phyloP scores from a whole-genome alignment of 1,140 invertebrate genomes.

The Orius laevigatus region DNA sequence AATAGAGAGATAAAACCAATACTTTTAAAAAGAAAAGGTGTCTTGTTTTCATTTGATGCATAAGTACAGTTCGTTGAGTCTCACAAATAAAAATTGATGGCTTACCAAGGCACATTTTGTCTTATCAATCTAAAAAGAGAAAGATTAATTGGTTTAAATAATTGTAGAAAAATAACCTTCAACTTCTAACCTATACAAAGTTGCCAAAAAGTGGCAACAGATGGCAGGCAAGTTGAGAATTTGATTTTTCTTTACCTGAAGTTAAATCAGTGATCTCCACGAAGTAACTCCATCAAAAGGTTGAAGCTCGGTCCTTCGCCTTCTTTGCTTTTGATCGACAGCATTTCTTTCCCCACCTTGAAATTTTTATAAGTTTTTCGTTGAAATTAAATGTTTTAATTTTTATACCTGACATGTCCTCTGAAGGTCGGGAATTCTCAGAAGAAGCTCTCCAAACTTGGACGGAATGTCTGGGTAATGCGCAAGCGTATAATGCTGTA shows the following conservation, averaged over 20 bases:
- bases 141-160: no score
- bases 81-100: no score
- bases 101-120: no score
- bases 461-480: constrained; percentile 84
- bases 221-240: no score
- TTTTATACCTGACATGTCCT: constrained; percentile 68
- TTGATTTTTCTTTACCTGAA: neutral
- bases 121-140: no score
- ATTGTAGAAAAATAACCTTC: no score
- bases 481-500: constrained; percentile 78
- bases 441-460: constrained; percentile 85
- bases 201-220: no score
- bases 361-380: constrained; percentile 12
- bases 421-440: constrained; percentile 86
- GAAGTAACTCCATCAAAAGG: constrained; percentile 82
- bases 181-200: no score
- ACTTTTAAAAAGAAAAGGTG: no score
- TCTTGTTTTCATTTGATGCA: no score
- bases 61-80: no score
- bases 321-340: constrained; percentile 71
- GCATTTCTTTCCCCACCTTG: constrained; percentile 82
- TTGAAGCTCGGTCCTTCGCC: constrained; percentile 81
- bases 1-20: no score
- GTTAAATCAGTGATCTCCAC: constrained; percentile 67
- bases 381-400: neutral